Evolutionary conservation across 2,113 vertebrate genomes (phyloP).

Genomic region (Pica pica): DNA sequence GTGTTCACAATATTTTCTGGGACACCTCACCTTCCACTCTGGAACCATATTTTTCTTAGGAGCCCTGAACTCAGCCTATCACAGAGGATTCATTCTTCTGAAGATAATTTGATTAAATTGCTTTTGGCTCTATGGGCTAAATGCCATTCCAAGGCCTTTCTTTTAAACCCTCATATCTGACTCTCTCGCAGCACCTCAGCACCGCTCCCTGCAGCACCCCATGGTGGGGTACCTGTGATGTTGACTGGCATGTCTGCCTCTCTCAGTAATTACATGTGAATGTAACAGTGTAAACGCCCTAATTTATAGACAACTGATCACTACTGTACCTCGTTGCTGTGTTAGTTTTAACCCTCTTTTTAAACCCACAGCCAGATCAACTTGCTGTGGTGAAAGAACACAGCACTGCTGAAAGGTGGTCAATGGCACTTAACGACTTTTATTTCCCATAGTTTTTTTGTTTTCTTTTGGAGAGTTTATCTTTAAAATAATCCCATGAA

Average conservation of each 20-base stretch:
- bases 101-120: conserved; percentile 9
- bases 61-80: neutral
- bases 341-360: neutral
- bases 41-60: neutral
- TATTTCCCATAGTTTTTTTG: neutral
- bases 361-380: neutral
- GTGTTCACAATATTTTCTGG: neutral
- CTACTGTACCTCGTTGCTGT: neutral
- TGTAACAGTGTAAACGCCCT: neutral
- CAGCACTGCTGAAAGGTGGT: neutral
- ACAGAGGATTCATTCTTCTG: neutral
- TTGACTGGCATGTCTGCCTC: neutral
- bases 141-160: neutral
- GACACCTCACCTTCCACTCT: neutral
- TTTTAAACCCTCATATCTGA: neutral
- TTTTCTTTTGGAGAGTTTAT: neutral
- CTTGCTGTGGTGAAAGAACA: neutral
- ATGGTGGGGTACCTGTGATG: neutral
- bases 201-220: neutral
- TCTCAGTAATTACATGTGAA: neutral
- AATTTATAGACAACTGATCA: neutral
- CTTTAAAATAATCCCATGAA: neutral
- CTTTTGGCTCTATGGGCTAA: neutral
- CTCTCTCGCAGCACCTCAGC: neutral
- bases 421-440: neutral